Base-by-base conservation (phyloP, 2,113 vertebrate species). In the Scomber colias region DNA sequence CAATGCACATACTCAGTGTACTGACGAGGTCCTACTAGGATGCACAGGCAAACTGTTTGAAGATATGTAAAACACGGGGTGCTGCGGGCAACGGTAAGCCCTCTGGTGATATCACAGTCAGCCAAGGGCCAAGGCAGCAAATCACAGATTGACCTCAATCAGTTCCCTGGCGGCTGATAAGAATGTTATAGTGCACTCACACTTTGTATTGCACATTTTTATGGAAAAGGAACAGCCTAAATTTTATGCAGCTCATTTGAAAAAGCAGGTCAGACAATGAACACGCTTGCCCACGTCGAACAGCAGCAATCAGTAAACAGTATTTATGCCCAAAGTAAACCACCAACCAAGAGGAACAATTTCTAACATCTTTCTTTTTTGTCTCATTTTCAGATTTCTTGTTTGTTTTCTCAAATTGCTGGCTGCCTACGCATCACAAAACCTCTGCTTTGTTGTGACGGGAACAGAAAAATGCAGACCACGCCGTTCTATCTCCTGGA, bases 101-200 rank as follows among this genome's bases (percentile, higher is more conserved):
- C 73, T 88, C 24, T 60, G 64, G 88, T 71, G 82, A 89, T 68
- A 87, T 83, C 84, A 82, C 77, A 68, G 73, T 79, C 57, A 17
- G 70, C 81, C 15, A 19, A 55, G 14, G 1, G 83, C 79, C 76
- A 68, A 82, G 35, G 77, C 87, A 70, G 83, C 85, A 91, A 91
- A 93, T 93, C 90, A 93, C 89, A 91, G 90, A 89, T 91, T 92
- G 89, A 92, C 91, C 90, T 93, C 89, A 90, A 91, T 93, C 90
- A 86, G 81, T 67, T 85, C 70, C 48, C 75, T 19, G 60, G 77
- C 83, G 75, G 77, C 79, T 85, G 80, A 86, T 79, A 89, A 63
- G 45, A 85, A 88, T 56, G 60, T 66, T 74, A 24, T 56, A 31
- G 46, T 60, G 21, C 16, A 40, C 30, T 71, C 64, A 2, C 27